Evolutionary conservation across 1,140 invertebrate species (phyloP).

Genomic region (Sarcophaga bullata): DNA sequence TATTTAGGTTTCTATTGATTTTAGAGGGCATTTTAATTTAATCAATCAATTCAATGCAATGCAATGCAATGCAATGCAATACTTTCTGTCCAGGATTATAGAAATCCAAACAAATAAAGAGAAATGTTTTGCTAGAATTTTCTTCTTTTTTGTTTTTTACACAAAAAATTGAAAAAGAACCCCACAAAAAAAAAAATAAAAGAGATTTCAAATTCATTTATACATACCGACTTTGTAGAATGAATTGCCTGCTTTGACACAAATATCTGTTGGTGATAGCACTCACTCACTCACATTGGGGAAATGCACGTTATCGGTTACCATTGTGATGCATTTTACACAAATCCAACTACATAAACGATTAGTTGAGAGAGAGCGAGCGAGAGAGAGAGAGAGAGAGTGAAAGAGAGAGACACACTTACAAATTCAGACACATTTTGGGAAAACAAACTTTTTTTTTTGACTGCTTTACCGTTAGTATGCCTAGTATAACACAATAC

Average conservation of each 20-base stretch:
- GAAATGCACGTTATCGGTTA: too few relatives aligned
- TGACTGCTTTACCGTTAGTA: not conserved
- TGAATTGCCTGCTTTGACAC: not conserved
- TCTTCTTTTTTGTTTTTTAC: too few relatives aligned
- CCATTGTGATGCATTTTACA: too few relatives aligned
- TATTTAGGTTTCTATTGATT: too few relatives aligned
- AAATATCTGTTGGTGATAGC: not conserved
- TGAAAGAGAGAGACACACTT: not conserved
- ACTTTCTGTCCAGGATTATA: slow-evolving; percentile 1
- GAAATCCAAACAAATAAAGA: not conserved
- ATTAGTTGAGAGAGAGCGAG: too few relatives aligned
- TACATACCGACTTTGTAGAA: not conserved
- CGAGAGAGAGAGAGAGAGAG: not conserved
- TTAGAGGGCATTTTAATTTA: not conserved
- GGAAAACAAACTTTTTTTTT: too few relatives aligned
- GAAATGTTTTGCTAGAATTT: not conserved
- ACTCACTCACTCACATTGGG: too few relatives aligned
- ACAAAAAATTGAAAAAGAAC: not conserved
- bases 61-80: not conserved
- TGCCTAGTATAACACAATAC: not conserved
- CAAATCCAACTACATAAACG: too few relatives aligned
- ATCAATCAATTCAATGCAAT: slow-evolving; percentile 5
- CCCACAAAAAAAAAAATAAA: not conserved
- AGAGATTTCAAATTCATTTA: not conserved
- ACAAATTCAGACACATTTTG: not conserved